Conservation (phyloP, 1,140 invertebrate species). For the Tachypleus tridentatus region DNA sequence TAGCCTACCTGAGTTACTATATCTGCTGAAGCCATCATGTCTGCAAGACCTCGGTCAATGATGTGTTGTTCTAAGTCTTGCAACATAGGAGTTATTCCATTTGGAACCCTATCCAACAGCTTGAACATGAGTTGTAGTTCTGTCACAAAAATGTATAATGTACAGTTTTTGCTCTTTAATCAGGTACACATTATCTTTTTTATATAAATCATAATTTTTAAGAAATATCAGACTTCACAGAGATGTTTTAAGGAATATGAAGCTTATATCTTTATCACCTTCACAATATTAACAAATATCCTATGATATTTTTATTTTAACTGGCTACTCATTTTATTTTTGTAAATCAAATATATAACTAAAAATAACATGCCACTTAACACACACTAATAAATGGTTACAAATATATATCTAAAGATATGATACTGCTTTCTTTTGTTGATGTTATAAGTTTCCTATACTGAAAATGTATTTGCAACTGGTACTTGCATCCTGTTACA, state of each 20-base stretch:
- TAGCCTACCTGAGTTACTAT: constrained; percentile 64
- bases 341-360: no score
- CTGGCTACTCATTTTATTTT: background rate
- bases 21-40: constrained; percentile 93
- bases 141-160: constrained; percentile 30
- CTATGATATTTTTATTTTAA: background rate
- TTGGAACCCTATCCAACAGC: constrained; percentile 82
- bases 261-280: no score
- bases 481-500: no score
- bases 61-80: constrained; percentile 87
- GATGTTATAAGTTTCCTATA: no score
- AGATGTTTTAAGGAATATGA: no score
- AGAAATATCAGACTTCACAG: background rate
- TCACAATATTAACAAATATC: no score
- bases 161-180: background rate
- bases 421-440: no score
- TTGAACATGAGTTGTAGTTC: constrained; percentile 86
- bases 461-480: no score
- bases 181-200: background rate
- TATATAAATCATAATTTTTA: background rate
- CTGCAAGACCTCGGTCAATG: constrained; percentile 78
- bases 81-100: constrained; percentile 87
- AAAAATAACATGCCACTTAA: no score
- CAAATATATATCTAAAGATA: no score
- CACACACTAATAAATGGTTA: no score